Base-by-base conservation (phyloP, 2,113 vertebrate genomes). In the Mormyrus iriodes region DNA sequence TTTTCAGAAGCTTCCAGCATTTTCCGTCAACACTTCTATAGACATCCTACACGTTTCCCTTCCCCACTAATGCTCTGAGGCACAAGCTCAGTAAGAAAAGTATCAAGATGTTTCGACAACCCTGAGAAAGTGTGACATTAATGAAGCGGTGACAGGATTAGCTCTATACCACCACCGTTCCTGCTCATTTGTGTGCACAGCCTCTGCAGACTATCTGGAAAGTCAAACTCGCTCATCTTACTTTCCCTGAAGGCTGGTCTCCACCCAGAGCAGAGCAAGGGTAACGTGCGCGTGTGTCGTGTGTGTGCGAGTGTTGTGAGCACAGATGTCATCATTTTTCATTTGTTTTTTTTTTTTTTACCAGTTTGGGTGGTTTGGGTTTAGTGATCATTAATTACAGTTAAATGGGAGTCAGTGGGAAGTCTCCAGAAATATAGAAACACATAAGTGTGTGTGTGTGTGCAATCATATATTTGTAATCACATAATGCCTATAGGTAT, bases 1-100 rank as follows among this genome's bases (percentile, higher is more conserved):
- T 92, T 91, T 48, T 51, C 83, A 51, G 19, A 51, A 85, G 83
- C 46, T 13, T 51, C 27, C 44, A 49, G 21, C 73, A 19, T 85
- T 85, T 85, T 85, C 83, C 12, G n/a, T 85, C 83, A 13, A n/a
- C 83, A 85, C 44, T 85, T 31, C 44, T 15, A 49, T 49, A 27
- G 83, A 85, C 73, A 79, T 79, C 17, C 73, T 35, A 79, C 31
- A 19, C 73, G 35, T 42, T 42, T 79, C 35, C 31, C 42, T 79
- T 31, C 35, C 35, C 73, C 31, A 42, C 73, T 39, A 15, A 35
- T 42, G 35, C 42, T 79, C 19, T 19, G 73, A 79, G 35, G 73
- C 35, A 79, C 73, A 3, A 79, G 35, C 15, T 79, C 73, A 42
- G 73, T 39, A 35, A 35, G 73, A 15, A 79, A 42, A 6, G 35